Base-by-base conservation (phyloP, 2,797 vertebrate genomes). In the Acanthurus lineatus region DNA sequence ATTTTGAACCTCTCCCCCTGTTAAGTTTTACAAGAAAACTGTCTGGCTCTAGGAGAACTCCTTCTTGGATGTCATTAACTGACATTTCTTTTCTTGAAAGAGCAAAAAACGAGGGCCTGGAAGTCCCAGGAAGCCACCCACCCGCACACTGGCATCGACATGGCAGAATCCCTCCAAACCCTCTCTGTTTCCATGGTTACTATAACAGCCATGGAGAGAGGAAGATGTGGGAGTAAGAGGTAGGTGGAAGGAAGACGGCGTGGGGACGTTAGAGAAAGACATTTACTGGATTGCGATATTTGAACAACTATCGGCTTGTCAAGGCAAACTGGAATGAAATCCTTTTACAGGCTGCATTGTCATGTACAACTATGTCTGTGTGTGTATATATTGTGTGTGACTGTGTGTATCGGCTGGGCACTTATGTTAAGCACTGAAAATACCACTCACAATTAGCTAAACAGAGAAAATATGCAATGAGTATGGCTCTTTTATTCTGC, bases 121-220 rank as follows among this genome's bases (percentile, higher is more conserved):
- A 77, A 77, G 81, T 90, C 86, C 85, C 83, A 77, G 69, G 67
- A 79, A 67, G 81, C 76, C 66, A 70, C 83, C 76, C 66, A 70
- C 83, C 78, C 48, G 67, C 74, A 84, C 61, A 80, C 75, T 89
- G 87, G 88, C 88, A 90, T 85, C 83, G 54, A 81, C 76, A 83
- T 79, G 81, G 81, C 84, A 84, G 84, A 72, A 88, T 85, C 66
- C 70, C 74, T 91, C 79, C 82, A 88, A 93, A 89, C 32, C 83
- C 85, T 83, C 77, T 84, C 90, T 91, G 94, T 95, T 94, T 86
- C 94, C 90, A 94, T 95, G 90, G 93, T 67, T 92, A 95, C 94
- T 70, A 86, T 85, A 61, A 67, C 87, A 74, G 85, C 85, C 83
- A 87, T 48, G 75, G 74, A 81, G 82, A 91, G 88, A 84, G 80